Evolutionary conservation across 1,140 invertebrate genomes (phyloP).

Genomic region (Grapholita molesta): DNA sequence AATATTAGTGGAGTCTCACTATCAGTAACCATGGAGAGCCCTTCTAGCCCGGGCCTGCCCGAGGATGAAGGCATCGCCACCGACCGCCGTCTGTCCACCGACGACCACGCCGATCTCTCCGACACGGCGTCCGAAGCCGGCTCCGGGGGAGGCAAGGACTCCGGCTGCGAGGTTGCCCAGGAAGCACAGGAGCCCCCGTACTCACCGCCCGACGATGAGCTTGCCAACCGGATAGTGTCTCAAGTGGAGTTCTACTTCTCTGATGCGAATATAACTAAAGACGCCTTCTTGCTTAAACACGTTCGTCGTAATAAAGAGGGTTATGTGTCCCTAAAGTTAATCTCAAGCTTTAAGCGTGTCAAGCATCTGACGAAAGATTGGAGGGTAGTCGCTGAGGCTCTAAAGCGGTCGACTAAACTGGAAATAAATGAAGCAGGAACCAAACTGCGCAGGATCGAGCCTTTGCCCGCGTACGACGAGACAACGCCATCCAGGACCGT

Average conservation of each 20-base stretch:
- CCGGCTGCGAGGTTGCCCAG: constrained; percentile 81
- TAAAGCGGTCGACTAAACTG: constrained; percentile 88
- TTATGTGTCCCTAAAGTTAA: constrained; percentile 95
- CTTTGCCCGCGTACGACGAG: constrained; percentile 93
- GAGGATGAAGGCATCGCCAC: constrained; percentile 65
- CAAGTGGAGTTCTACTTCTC: constrained; percentile 97
- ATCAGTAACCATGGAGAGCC: constrained; percentile 56
- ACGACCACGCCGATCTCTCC: constrained; percentile 80
- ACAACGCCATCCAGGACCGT: constrained; percentile 94
- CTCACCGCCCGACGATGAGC: constrained; percentile 83
- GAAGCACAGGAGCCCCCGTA: constrained; percentile 78
- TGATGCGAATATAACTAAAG: constrained; percentile 95
- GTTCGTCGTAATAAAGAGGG: constrained; percentile 96
- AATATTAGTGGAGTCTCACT: constrained; percentile 48
- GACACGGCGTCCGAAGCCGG: constrained; percentile 81
- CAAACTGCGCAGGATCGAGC: constrained; percentile 91
- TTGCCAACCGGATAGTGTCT: constrained; percentile 86
- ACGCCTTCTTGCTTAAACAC: constrained; percentile 96
- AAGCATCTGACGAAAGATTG: constrained; percentile 96
- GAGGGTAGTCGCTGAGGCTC: constrained; percentile 91
- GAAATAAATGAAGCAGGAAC: constrained; percentile 95
- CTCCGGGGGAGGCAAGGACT: constrained; percentile 81
- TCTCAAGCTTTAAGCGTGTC: constrained; percentile 95
- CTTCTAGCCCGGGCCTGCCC: constrained; percentile 49
- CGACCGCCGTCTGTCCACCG: constrained; percentile 65